These are phyloP conservation scores for Phylloscopus trochiloides DNA, from an alignment of 2,113 vertebrate species.

Conservation along the genomic window DNA sequence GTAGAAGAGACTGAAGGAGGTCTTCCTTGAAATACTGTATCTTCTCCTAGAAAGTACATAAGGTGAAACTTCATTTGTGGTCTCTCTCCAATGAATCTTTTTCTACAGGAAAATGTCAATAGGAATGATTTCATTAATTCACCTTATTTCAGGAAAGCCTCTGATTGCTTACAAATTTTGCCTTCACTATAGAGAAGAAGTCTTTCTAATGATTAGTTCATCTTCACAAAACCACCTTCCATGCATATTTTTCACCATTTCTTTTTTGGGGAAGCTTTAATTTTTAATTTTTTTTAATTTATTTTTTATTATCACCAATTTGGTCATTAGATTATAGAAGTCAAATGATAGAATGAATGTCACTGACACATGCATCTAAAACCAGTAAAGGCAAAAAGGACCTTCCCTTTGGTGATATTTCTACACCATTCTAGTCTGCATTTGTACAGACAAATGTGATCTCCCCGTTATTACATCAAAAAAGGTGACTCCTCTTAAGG, in stretches of 20 bases:
- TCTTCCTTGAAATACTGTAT: not conserved
- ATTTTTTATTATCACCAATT: not conserved
- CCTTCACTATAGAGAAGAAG: not conserved
- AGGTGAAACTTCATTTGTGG: not conserved
- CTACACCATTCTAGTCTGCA: not conserved
- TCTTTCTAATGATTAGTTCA: not conserved
- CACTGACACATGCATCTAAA: not conserved
- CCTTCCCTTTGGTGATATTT: not conserved
- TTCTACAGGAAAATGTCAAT: not conserved
- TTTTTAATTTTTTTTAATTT: too few relatives aligned
- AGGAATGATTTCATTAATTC: not conserved
- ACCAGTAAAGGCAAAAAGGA: not conserved
- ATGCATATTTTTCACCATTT: fast-evolving
- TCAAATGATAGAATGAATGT: not conserved
- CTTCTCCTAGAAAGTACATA: not conserved
- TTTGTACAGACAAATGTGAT: not conserved
- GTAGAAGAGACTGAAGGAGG: not conserved
- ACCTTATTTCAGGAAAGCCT: not conserved
- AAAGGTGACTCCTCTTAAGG: not conserved
- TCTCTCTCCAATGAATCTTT: not conserved
- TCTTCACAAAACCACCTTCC: not conserved
- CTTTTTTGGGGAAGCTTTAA: not conserved
- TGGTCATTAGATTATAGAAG: not conserved
- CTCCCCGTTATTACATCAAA: not conserved
- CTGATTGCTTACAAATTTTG: not conserved